Evolutionary conservation across 1,140 invertebrate species (phyloP).

Genomic region (Tetramorium alpestre): DNA sequence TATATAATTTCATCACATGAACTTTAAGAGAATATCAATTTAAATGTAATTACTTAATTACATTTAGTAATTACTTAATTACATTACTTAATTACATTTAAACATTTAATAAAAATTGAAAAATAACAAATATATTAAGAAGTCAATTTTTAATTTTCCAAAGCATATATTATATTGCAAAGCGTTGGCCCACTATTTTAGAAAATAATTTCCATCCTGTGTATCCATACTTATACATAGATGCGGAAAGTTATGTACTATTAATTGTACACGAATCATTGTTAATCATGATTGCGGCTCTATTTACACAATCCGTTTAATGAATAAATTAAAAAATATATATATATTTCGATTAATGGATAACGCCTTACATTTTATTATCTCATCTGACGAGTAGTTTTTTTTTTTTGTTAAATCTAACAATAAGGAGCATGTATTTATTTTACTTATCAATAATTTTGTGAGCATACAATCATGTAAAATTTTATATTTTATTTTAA

Average conservation of each 20-base stretch:
- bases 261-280: slow-evolving; percentile 76
- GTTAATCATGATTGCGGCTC: slow-evolving; percentile 76
- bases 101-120: neutral
- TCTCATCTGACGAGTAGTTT: neutral
- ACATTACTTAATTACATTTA: neutral
- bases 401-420: neutral
- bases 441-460: neutral
- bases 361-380: slow-evolving; percentile 48
- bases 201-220: slow-evolving; percentile 46
- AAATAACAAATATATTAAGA: neutral
- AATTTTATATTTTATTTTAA: neutral
- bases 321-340: slow-evolving; percentile 77
- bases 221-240: slow-evolving; percentile 53
- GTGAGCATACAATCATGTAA: neutral
- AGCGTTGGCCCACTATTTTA: slow-evolving; percentile 14
- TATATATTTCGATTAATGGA: slow-evolving; percentile 73
- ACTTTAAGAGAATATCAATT: neutral
- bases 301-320: slow-evolving; percentile 76
- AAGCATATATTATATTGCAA: neutral
- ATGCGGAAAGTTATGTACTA: slow-evolving; percentile 61
- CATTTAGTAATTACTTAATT: too few relatives aligned
- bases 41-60: neutral
- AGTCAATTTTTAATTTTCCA: neutral
- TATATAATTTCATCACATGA: neutral
- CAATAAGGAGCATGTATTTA: neutral